phyloP scores from a whole-genome alignment of 2,888 invertebrate species.

The Pristionchus exspectatus region DNA sequence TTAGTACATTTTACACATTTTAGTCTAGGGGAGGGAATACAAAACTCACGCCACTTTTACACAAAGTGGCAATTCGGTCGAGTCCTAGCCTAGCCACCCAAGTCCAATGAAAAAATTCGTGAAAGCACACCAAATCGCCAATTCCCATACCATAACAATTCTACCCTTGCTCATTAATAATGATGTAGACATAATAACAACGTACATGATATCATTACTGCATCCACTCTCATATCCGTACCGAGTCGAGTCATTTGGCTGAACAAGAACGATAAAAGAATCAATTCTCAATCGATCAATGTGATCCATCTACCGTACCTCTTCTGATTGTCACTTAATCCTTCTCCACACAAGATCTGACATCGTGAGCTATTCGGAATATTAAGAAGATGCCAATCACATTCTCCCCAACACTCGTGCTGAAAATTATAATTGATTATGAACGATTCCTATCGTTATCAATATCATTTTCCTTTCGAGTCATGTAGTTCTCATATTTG shows the following conservation, averaged over 20 bases:
- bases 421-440: slow-evolving; percentile 52
- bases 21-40: no score
- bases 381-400: slow-evolving; percentile 75
- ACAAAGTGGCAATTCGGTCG: no score
- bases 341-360: slow-evolving; percentile 74
- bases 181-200: not conserved
- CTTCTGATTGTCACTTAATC: slow-evolving; percentile 70
- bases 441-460: not conserved
- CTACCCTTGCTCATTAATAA: no score
- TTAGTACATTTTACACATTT: no score
- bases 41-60: no score
- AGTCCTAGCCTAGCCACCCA: no score
- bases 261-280: slow-evolving; percentile 53
- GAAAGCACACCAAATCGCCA: no score
- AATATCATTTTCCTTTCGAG: not conserved
- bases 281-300: not conserved
- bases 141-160: no score
- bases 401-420: slow-evolving; percentile 75
- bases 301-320: slow-evolving; percentile 56
- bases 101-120: no score
- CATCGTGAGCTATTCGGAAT: slow-evolving; percentile 73
- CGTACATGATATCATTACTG: slow-evolving; percentile 66
- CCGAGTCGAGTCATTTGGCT: slow-evolving; percentile 75
- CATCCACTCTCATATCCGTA: slow-evolving; percentile 75
- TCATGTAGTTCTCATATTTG: not conserved